Evolutionary conservation across 37 sponge, comb jelly and placozoan genomes (phyloP), one percentile per base, ranked within the genome.

Genomic region (Diacarnus erythraeanus): DNA sequence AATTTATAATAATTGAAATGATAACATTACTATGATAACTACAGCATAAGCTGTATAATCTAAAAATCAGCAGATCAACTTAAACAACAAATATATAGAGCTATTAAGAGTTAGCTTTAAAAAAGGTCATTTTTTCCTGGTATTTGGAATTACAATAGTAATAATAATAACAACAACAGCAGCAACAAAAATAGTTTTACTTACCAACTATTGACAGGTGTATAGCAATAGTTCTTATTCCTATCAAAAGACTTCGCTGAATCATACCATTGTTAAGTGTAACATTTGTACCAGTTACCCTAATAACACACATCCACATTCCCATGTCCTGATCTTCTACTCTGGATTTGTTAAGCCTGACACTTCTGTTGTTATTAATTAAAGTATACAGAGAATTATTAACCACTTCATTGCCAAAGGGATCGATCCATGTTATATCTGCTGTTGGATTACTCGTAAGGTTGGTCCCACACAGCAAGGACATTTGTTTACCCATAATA

Each of bases 381-480:
- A 67, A 23, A 42, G 29, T 27, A 18, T 35, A 30, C 3, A 20
- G 33, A 26, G 22, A 33, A 20, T 15, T 74, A 20, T 41, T 15
- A 15, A 79, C 27, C 30, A 44, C 69, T 20, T 23, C n/a, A n/a
- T n/a, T 67, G 3, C 42, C 68, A 44, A 42, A 33, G 30, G 17
- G 51, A 34, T 44, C 56, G 68, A 67, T 65, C 51, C 42, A 42
- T 3, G 65, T 25, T 6, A 47, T 47, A 47, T 6, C 51, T 5
- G 69, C 42, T 33, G 79, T 30, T 15, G 79, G 79, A 42, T 79
- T 66, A 22, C 79, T 33, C 33, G 22, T 44, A 4, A 79, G 34
- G 68, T 79, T 79, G 31, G 79, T 79, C 34, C 79, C 79, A 66
- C 79, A 79, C 2, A 67, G 21, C 12, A 79, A 68, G 36, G 79